Percentiles rank a stretch among this genome's conserved stretches.
Evolutionary conservation across 2,888 invertebrate genomes (phyloP).

Genomic region (Falcaria lacertinaria): DNA sequence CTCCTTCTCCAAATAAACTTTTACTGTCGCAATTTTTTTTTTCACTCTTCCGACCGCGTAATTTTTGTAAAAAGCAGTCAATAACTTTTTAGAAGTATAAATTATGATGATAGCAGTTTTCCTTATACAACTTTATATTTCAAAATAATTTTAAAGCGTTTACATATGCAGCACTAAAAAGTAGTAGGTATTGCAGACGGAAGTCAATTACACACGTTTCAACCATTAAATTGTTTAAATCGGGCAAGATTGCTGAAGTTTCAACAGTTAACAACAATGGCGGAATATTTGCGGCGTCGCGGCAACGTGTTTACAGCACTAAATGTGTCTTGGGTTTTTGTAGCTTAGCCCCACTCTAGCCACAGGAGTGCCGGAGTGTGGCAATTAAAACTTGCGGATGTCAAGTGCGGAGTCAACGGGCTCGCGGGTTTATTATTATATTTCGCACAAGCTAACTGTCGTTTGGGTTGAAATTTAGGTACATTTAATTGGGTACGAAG

Average conservation of each 20-base stretch:
- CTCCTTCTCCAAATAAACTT: too few species aligned
- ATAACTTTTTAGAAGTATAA: too few species aligned
- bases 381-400: conserved; percentile 79
- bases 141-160: neutral
- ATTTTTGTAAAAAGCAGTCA: too few species aligned
- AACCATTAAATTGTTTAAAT: conserved; percentile 12
- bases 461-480: neutral
- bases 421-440: conserved; percentile 53
- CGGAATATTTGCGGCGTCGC: conserved; percentile 28
- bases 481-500: neutral
- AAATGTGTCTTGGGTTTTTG: conserved; percentile 43
- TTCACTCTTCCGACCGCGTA: too few species aligned
- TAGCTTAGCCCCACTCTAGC: conserved; percentile 54
- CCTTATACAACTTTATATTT: too few species aligned
- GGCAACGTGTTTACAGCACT: conserved; percentile 40
- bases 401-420: conserved; percentile 59
- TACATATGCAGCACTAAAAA: neutral
- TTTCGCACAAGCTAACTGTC: conserved; percentile 25
- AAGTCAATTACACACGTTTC: conserved; percentile 6
- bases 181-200: neutral
- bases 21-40: too few species aligned
- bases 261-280: conserved; percentile 9
- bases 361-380: conserved; percentile 61
- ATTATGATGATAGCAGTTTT: too few species aligned
- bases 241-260: conserved; percentile 12